phyloP scores from a whole-genome alignment of 2,797 vertebrate genomes.

The Lophius americanus region DNA sequence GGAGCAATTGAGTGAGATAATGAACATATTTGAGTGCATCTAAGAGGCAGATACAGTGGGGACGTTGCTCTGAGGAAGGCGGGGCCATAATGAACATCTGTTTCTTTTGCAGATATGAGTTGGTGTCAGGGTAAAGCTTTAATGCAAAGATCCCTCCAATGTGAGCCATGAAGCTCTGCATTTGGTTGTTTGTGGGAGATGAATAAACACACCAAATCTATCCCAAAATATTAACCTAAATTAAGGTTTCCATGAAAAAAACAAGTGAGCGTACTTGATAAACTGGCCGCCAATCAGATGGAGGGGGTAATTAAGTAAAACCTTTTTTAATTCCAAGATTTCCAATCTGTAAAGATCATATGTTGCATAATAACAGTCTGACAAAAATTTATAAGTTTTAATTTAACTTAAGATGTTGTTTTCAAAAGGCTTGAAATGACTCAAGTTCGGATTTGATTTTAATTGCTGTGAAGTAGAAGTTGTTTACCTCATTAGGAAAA shows the following conservation, averaged over 20 bases:
- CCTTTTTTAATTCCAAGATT: neutral
- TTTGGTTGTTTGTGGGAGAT: constrained; percentile 13
- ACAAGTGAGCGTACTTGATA: neutral
- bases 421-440: too few species aligned
- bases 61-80: constrained; percentile 53
- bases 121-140: constrained; percentile 24
- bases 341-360: neutral
- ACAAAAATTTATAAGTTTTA: neutral
- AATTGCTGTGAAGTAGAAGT: too few species aligned
- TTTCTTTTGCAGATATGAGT: constrained; percentile 43
- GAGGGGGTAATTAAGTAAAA: neutral
- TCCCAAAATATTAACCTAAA: neutral
- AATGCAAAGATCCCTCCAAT: constrained; percentile 34
- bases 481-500: too few species aligned
- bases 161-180: constrained; percentile 36
- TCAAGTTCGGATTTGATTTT: too few species aligned
- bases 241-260: neutral
- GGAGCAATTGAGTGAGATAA: constrained; percentile 55
- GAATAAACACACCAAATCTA: neutral
- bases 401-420: too few species aligned
- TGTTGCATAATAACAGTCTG: too few species aligned
- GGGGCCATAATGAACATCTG: constrained; percentile 59
- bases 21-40: constrained; percentile 67
- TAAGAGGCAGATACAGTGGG: constrained; percentile 56
- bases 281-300: neutral